A percentile compares a stretch with the other conserved stretches of the same genome.
phyloP scores from a whole-genome alignment of 2,797 vertebrate species.

The Cephalopachus bancanus region DNA sequence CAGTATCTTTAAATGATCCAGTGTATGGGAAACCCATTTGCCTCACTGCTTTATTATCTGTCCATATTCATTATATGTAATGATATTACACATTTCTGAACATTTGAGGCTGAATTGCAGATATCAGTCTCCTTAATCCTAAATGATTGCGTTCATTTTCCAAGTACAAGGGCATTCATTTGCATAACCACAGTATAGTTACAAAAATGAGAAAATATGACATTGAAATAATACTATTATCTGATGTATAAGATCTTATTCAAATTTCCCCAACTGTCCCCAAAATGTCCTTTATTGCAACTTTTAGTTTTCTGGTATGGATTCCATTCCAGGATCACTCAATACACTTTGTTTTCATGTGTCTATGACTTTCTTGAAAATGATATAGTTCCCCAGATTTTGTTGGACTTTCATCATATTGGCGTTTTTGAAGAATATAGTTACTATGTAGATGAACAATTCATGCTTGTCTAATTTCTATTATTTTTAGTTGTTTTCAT shows the following conservation, averaged over 20 bases:
- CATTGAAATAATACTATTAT: not conserved
- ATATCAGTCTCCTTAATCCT: not conserved
- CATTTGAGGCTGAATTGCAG: not conserved
- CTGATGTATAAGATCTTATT: not conserved
- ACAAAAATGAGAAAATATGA: not conserved
- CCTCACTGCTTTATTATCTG: not conserved
- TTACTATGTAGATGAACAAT: not conserved
- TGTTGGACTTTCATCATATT: not conserved
- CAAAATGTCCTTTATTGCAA: not conserved
- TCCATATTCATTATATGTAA: not conserved
- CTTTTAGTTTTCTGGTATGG: not conserved
- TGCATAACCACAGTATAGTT: not conserved
- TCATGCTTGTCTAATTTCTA: not conserved
- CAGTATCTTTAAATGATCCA: not conserved
- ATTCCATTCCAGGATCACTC: not conserved
- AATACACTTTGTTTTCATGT: not conserved
- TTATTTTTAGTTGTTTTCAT: not conserved
- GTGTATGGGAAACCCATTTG: not conserved
- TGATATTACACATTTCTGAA: not conserved
- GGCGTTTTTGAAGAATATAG: not conserved
- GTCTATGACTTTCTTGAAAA: not conserved
- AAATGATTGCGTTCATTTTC: not conserved
- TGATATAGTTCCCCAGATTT: not conserved
- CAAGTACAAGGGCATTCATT: not conserved
- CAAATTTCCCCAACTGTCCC: not conserved